These are phyloP conservation scores for Aporophyla nigra DNA, from an alignment of 2,888 invertebrate genomes.

Conservation along the genomic window DNA sequence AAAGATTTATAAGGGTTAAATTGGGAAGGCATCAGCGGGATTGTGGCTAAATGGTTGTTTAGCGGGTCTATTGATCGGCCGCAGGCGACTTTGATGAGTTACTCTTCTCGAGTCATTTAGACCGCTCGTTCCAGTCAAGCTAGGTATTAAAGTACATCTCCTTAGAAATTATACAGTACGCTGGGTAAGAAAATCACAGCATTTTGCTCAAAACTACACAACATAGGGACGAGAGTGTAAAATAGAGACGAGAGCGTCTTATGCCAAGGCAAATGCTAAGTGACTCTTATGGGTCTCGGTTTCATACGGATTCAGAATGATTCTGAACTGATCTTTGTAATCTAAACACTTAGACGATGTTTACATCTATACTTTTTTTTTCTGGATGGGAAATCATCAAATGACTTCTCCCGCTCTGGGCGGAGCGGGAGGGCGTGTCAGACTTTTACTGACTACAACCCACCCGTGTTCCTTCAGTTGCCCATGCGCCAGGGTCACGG, in stretches of 20 bases:
- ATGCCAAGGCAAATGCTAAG: too few species aligned
- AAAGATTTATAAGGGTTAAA: constrained; percentile 49
- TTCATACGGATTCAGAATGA: background rate
- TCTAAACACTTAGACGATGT: too few species aligned
- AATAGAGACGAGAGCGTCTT: background rate
- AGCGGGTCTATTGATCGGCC: background rate
- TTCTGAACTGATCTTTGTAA: too few species aligned
- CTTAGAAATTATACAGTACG: background rate
- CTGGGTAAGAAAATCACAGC: background rate
- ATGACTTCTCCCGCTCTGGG: too few species aligned
- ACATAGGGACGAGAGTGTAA: too few species aligned
- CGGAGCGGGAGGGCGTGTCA: too few species aligned
- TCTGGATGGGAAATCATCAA: too few species aligned
- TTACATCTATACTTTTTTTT: too few species aligned
- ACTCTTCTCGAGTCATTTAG: background rate
- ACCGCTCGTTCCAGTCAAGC: background rate
- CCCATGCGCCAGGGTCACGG: too few species aligned
- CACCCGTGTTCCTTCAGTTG: too few species aligned
- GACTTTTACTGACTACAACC: too few species aligned
- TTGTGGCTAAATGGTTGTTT: constrained; percentile 21
- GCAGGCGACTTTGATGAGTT: constrained; percentile 5
- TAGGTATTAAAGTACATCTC: background rate
- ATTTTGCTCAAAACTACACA: background rate
- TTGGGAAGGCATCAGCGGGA: constrained; percentile 22
- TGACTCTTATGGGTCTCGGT: background rate